Evolutionary conservation across 1,140 invertebrate genomes (phyloP).

Genomic region (Hyposmocoma kahamanoa): DNA sequence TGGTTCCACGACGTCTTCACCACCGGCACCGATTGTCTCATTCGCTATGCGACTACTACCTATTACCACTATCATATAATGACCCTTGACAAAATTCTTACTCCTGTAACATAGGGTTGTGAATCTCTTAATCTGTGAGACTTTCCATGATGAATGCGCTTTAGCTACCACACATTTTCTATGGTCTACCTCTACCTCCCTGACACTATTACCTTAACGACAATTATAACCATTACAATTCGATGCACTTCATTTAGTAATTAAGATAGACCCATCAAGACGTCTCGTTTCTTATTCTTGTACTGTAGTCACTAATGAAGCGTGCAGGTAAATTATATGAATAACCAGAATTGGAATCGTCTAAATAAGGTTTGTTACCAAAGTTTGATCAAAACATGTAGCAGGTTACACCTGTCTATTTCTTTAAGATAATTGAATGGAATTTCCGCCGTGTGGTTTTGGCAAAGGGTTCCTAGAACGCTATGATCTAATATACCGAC

Average conservation of each 20-base stretch:
- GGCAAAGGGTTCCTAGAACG: too few species aligned
- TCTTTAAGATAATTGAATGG: too few species aligned
- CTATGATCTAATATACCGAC: too few species aligned
- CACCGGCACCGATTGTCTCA: slow-evolving; percentile 37
- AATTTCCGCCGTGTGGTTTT: too few species aligned
- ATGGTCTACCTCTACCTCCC: slow-evolving; percentile 40
- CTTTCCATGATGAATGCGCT: slow-evolving; percentile 52
- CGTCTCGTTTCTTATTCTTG: not conserved
- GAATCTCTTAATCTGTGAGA: too few species aligned
- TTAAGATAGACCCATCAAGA: slow-evolving; percentile 20
- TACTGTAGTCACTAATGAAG: too few species aligned
- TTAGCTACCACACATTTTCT: slow-evolving; percentile 49
- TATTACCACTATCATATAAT: too few species aligned
- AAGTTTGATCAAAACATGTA: too few species aligned
- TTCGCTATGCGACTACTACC: slow-evolving; percentile 14
- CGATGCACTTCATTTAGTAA: slow-evolving; percentile 42
- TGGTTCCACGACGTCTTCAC: slow-evolving; percentile 28
- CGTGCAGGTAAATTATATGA: too few species aligned
- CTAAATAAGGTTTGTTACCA: too few species aligned
- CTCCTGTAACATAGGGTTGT: not conserved
- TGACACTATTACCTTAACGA: slow-evolving; percentile 47
- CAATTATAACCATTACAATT: slow-evolving; percentile 54
- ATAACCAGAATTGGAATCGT: too few species aligned
- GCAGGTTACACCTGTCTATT: too few species aligned
- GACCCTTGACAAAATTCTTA: not conserved